These are phyloP conservation scores for Schizotus pectinicornis DNA, from an alignment of 2,888 invertebrate species.

Conservation along the genomic window DNA sequence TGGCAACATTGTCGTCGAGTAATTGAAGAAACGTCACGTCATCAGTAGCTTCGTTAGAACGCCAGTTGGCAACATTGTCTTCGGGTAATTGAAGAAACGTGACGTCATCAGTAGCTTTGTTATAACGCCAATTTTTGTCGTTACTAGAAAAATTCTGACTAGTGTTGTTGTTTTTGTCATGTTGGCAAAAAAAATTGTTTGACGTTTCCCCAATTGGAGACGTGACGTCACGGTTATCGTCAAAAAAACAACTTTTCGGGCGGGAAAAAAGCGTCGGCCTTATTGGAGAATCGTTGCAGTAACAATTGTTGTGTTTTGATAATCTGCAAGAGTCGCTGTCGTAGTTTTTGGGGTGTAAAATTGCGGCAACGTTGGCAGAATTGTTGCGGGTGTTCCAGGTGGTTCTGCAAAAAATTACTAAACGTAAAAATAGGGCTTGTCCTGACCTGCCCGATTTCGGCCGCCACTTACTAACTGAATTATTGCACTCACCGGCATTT, in stretches of 20 bases:
- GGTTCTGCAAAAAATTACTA: constrained; percentile 1
- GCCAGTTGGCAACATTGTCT: neutral
- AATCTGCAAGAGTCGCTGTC: neutral
- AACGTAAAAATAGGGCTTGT: neutral
- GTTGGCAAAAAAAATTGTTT: too few relatives aligned
- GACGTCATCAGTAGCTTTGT: too few relatives aligned
- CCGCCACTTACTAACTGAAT: too few relatives aligned
- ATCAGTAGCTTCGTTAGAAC: too few relatives aligned
- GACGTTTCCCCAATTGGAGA: too few relatives aligned
- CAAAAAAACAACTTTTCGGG: constrained; percentile 5
- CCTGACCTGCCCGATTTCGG: too few relatives aligned
- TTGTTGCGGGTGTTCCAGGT: constrained; percentile 15
- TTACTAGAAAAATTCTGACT: neutral
- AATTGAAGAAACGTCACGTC: too few relatives aligned
- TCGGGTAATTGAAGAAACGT: too few relatives aligned
- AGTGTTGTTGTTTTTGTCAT: too few relatives aligned
- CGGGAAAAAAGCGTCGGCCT: constrained; percentile 18
- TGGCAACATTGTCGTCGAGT: neutral
- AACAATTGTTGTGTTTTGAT: constrained; percentile 3
- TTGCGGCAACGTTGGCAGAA: constrained; percentile 17
- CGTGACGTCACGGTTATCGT: neutral
- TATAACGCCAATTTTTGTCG: neutral
- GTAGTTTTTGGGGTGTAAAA: constrained; percentile 11
- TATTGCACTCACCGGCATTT: too few relatives aligned
- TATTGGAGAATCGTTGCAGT: constrained; percentile 5